A percentile compares a stretch with the other conserved stretches of the same genome.
phyloP scores from a whole-genome alignment of 2,113 vertebrate genomes.

The Corythoichthys intestinalis region DNA sequence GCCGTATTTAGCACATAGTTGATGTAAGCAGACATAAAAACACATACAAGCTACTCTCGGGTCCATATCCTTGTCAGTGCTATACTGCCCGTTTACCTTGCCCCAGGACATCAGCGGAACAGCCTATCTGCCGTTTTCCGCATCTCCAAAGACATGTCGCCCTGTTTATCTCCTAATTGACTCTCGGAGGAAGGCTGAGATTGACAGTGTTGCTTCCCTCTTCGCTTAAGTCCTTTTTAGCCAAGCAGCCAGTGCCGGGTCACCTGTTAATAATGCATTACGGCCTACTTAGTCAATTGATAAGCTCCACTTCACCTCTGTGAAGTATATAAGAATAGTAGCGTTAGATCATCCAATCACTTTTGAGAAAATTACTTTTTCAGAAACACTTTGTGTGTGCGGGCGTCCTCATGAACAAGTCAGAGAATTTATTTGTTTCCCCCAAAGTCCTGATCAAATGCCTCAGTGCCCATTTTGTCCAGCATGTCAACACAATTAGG shows the following conservation, averaged over 20 bases:
- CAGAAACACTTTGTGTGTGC: constrained; percentile 10
- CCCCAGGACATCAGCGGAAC: constrained; percentile 78
- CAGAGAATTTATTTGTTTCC: constrained; percentile 35
- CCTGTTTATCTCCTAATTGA: constrained; percentile 85
- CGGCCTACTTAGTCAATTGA: constrained; percentile 60
- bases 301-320: constrained; percentile 54
- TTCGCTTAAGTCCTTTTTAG: constrained; percentile 69
- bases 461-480: constrained; percentile 44
- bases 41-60: constrained; percentile 35
- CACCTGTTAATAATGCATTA: constrained; percentile 72
- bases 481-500: constrained; percentile 53
- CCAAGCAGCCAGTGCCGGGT: constrained; percentile 52
- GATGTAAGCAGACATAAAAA: constrained; percentile 22
- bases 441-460: constrained; percentile 36
- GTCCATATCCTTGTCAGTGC: constrained; percentile 60
- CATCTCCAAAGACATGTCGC: constrained; percentile 62
- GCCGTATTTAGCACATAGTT: constrained; percentile 11
- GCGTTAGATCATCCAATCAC: constrained; percentile 40
- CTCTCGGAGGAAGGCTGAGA: constrained; percentile 77
- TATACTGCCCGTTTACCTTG: constrained; percentile 74
- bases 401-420: constrained; percentile 27
- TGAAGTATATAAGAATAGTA: constrained; percentile 37
- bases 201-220: constrained; percentile 70
- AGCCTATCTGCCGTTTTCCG: constrained; percentile 64
- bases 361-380: constrained; percentile 55